Evolutionary conservation across 2,888 invertebrate genomes (phyloP).

Genomic region (Blera fallax): DNA sequence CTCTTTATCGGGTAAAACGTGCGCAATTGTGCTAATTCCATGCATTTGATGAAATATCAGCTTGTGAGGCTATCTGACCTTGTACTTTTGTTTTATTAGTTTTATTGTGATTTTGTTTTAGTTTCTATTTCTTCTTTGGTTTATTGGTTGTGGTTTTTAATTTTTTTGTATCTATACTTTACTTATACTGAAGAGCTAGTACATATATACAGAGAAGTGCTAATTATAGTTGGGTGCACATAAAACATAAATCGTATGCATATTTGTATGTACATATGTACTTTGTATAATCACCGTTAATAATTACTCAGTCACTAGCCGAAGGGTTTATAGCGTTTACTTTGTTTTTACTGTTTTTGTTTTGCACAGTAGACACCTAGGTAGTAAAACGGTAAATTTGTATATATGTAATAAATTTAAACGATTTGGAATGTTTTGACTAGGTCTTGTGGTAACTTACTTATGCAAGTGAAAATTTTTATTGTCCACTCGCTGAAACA

Average conservation of each 20-base stretch:
- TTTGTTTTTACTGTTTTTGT: too few species aligned
- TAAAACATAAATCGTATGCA: not conserved
- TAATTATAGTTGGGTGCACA: not conserved
- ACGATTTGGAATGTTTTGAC: too few species aligned
- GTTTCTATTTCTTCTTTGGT: not conserved
- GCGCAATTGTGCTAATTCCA: constrained; percentile 54
- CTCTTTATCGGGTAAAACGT: constrained; percentile 49
- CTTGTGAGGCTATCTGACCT: constrained; percentile 55
- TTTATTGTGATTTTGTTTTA: constrained; percentile 17
- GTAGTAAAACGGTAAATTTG: too few species aligned
- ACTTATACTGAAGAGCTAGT: not conserved
- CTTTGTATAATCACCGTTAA: too few species aligned
- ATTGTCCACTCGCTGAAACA: too few species aligned
- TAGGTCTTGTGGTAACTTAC: too few species aligned
- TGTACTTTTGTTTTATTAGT: constrained; percentile 54
- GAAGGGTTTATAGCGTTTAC: too few species aligned
- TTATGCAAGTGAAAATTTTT: too few species aligned
- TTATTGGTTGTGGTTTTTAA: constrained; percentile 7
- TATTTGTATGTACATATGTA: too few species aligned
- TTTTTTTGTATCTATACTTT: not conserved
- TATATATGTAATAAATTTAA: too few species aligned
- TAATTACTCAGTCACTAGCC: too few species aligned
- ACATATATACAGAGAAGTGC: not conserved
- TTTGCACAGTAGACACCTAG: too few species aligned
- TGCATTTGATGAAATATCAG: constrained; percentile 60